Conservation (phyloP, 2,888 invertebrate genomes). For the Noctua janthe region DNA sequence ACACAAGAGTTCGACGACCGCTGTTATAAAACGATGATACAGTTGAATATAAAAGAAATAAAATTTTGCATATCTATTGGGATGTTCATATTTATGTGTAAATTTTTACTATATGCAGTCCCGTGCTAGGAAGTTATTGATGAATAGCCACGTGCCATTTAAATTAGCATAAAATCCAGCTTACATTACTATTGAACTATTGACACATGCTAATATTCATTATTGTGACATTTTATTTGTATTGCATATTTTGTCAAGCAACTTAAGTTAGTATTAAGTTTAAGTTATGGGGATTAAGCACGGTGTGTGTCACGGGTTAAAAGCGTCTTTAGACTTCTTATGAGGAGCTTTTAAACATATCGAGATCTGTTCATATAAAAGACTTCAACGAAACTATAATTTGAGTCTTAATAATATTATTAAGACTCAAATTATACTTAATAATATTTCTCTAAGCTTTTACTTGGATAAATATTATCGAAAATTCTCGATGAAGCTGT, state of each 20-base stretch:
- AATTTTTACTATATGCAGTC: slow-evolving; percentile 75
- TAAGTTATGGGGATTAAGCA: slow-evolving; percentile 47
- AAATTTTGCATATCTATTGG: slow-evolving; percentile 87
- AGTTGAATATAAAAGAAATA: slow-evolving; percentile 80
- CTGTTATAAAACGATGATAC: slow-evolving; percentile 80
- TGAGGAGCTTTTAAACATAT: slow-evolving; percentile 22
- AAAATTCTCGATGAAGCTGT: neutral
- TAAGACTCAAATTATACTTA: too few relatives aligned
- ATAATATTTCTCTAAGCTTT: neutral
- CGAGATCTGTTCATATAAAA: slow-evolving; percentile 57
- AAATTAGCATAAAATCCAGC: slow-evolving; percentile 78
- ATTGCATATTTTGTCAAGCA: slow-evolving; percentile 48
- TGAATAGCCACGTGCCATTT: slow-evolving; percentile 69
- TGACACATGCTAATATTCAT: slow-evolving; percentile 55
- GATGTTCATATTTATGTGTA: slow-evolving; percentile 80
- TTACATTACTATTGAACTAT: slow-evolving; percentile 62
- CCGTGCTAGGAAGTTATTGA: slow-evolving; percentile 64
- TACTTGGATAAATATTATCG: neutral
- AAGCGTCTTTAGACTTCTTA: slow-evolving; percentile 20
- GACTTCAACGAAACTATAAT: slow-evolving; percentile 70
- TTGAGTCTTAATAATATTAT: neutral
- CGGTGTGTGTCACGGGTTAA: slow-evolving; percentile 20
- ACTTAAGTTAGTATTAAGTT: slow-evolving; percentile 47
- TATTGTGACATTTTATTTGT: slow-evolving; percentile 61
- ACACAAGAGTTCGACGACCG: slow-evolving; percentile 82